A percentile compares a stretch with the other conserved stretches of the same genome.
Conservation (phyloP, 1,140 invertebrate species). For the Bombus vancouverensis region DNA sequence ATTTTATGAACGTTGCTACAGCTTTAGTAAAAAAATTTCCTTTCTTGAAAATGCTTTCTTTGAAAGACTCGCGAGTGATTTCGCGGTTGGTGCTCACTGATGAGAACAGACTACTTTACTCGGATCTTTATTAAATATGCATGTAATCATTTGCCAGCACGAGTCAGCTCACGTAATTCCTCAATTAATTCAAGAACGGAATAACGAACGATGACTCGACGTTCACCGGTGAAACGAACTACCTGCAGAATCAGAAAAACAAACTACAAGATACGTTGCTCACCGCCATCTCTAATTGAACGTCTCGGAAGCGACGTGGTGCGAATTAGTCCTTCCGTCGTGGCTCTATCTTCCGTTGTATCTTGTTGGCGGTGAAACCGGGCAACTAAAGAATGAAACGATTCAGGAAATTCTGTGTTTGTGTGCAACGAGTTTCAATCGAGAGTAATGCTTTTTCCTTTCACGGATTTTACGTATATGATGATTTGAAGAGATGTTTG, state of each 20-base stretch:
- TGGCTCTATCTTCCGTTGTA: background rate
- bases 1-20: background rate
- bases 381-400: background rate
- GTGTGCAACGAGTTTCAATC: background rate
- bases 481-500: background rate
- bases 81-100: background rate
- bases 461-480: background rate
- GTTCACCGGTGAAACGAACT: background rate
- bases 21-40: background rate
- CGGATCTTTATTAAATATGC: constrained; percentile 40
- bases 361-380: background rate
- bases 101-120: background rate
- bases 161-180: constrained; percentile 28
- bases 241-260: constrained; percentile 14
- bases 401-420: background rate
- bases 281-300: background rate
- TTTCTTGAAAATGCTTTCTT: background rate
- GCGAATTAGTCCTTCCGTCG: constrained; percentile 9
- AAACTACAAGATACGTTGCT: background rate
- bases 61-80: background rate
- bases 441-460: background rate
- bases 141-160: constrained; percentile 19
- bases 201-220: constrained; percentile 31
- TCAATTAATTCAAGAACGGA: constrained; percentile 19
- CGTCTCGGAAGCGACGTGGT: background rate